Evolutionary conservation across 2,113 vertebrate genomes (phyloP).

Genomic region (Dunckerocampus dactyliophorus): DNA sequence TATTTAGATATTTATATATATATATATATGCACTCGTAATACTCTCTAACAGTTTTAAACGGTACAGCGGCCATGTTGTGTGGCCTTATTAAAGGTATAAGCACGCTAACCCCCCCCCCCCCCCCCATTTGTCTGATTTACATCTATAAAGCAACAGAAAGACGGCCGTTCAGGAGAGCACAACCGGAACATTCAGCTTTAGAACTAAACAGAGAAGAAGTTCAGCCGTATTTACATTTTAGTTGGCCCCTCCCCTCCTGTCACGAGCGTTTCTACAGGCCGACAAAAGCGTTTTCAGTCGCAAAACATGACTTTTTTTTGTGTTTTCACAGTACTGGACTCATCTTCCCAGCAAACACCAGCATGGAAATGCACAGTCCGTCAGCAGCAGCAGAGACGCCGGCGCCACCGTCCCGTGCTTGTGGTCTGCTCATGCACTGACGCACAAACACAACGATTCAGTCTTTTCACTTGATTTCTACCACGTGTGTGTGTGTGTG

Average conservation of each 20-base stretch:
- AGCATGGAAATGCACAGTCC: slow-evolving; percentile 1
- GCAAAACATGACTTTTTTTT: slow-evolving; percentile 27
- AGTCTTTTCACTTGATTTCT: slow-evolving; percentile 9
- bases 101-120: slow-evolving; percentile 49
- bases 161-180: slow-evolving; percentile 53
- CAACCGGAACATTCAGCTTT: slow-evolving; percentile 2
- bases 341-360: slow-evolving; percentile 18
- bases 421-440: slow-evolving; percentile 40
- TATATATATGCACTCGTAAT: slow-evolving; percentile 28
- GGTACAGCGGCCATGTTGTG: slow-evolving; percentile 51
- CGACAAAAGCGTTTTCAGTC: slow-evolving; percentile 32
- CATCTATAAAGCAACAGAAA: slow-evolving; percentile 56
- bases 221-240: slow-evolving; percentile 51
- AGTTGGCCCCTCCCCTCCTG: not conserved
- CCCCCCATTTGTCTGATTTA: slow-evolving; percentile 25
- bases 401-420: slow-evolving; percentile 19
- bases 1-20: not conserved
- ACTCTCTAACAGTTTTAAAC: slow-evolving; percentile 66
- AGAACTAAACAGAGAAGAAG: not conserved
- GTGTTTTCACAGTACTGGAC: slow-evolving; percentile 60
- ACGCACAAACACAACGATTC: slow-evolving; percentile 22
- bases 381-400: slow-evolving; percentile 32
- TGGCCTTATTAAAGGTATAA: slow-evolving; percentile 69
- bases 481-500: not conserved
- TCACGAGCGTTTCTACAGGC: slow-evolving; percentile 36